Conservation (phyloP, 2,888 invertebrate genomes). For the Disparrhopalites patrizii region DNA sequence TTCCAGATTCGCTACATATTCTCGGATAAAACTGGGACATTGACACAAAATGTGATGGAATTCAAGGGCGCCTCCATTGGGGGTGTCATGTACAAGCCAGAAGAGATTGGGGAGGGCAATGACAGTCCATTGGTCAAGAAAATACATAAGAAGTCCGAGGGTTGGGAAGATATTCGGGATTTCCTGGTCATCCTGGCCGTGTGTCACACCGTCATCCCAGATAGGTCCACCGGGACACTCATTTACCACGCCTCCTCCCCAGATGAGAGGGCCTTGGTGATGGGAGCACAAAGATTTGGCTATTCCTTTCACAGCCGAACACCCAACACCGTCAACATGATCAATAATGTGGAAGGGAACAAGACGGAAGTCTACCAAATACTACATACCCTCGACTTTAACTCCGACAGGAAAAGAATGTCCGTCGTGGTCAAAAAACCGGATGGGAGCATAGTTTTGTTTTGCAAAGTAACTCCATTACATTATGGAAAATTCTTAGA, state of each 20-base stretch:
- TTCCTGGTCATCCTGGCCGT: conserved; percentile 91
- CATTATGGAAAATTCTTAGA: neutral
- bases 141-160: conserved; percentile 58
- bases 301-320: conserved; percentile 54
- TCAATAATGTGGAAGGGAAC: conserved; percentile 55
- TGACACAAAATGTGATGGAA: conserved; percentile 97
- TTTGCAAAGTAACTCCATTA: conserved; percentile 6
- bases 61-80: conserved; percentile 67
- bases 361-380: conserved; percentile 54
- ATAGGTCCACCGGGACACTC: conserved; percentile 58
- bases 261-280: conserved; percentile 76
- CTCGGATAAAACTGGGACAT: conserved; percentile 97
- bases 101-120: conserved; percentile 33
- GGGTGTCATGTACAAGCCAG: conserved; percentile 54
- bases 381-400: conserved; percentile 8
- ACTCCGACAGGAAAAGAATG: conserved; percentile 15
- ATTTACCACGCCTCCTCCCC: conserved; percentile 97
- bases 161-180: conserved; percentile 67
- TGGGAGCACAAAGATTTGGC: conserved; percentile 82
- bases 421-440: neutral
- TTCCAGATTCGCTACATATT: conserved; percentile 87
- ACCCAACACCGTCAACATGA: neutral
- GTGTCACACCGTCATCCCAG: conserved; percentile 98
- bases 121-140: conserved; percentile 54
- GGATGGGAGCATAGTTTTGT: neutral